phyloP scores from a whole-genome alignment of 2,888 invertebrate genomes.

The Ypsolopha scabrella region DNA sequence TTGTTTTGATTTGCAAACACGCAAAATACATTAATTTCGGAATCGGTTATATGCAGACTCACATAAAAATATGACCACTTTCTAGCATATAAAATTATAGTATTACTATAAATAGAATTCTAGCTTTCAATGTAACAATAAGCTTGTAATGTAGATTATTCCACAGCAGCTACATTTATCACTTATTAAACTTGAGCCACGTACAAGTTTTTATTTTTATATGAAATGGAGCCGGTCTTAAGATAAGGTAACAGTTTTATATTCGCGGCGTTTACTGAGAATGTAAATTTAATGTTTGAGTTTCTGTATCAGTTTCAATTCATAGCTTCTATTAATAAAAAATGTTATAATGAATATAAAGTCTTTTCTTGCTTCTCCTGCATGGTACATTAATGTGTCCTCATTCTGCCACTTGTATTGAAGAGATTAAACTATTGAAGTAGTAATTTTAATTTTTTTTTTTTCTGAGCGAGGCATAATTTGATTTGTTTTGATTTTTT shows the following conservation, averaged over 20 bases:
- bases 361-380: conserved; percentile 64
- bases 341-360: conserved; percentile 57
- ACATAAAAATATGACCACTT: too few species aligned
- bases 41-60: too few species aligned
- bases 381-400: conserved; percentile 24
- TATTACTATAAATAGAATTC: background rate
- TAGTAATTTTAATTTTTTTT: too few species aligned
- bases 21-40: too few species aligned
- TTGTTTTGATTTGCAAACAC: too few species aligned
- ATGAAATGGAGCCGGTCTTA: conserved; percentile 29
- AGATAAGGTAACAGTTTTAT: background rate
- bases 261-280: background rate
- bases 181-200: conserved; percentile 20
- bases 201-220: conserved; percentile 60
- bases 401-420: conserved; percentile 16
- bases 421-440: too few species aligned
- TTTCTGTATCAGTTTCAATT: conserved; percentile 54
- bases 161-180: background rate
- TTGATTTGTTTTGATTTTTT: too few species aligned
- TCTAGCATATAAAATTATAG: background rate
- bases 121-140: background rate
- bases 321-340: conserved; percentile 49
- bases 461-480: too few species aligned
- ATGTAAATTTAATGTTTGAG: conserved; percentile 14
- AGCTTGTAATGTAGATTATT: background rate